Conservation (phyloP, 2,888 invertebrate species). For the Conops quadrifasciatus region DNA sequence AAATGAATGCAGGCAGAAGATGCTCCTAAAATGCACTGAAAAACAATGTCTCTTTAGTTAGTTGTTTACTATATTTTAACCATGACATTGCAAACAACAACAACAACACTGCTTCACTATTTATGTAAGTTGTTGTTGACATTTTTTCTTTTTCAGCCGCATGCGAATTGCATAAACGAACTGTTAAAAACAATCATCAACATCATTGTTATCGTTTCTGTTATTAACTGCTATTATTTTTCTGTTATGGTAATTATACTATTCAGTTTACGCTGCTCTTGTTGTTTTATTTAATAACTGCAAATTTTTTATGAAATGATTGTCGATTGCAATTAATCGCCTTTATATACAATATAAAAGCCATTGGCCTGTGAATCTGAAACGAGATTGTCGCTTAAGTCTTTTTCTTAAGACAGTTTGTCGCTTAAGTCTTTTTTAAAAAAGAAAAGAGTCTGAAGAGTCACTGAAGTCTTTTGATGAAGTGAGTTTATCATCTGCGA, state of each 20-base stretch:
- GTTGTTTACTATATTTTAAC: background rate
- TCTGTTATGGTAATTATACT: background rate
- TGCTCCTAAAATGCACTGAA: too few relatives aligned
- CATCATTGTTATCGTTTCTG: background rate
- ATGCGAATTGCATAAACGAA: background rate
- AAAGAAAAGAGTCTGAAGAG: too few relatives aligned
- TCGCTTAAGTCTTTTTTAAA: too few relatives aligned
- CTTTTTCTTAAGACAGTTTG: too few relatives aligned
- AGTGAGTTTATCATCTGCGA: too few relatives aligned
- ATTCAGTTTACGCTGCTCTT: background rate
- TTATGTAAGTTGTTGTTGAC: too few relatives aligned
- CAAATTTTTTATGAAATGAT: background rate
- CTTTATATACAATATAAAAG: background rate
- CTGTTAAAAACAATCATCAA: conserved; percentile 8
- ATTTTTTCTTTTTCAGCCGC: background rate
- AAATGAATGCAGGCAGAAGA: background rate
- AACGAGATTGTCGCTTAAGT: conserved; percentile 21
- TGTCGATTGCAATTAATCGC: background rate
- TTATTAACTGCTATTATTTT: too few relatives aligned
- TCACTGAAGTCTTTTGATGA: too few relatives aligned
- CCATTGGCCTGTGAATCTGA: background rate
- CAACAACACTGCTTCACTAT: too few relatives aligned
- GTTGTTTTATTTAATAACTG: background rate
- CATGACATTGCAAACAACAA: conserved; percentile 20
- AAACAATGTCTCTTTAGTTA: background rate